These are phyloP conservation scores for Trachelus iudaicus DNA, from an alignment of 2,888 invertebrate species.

Conservation along the genomic window DNA sequence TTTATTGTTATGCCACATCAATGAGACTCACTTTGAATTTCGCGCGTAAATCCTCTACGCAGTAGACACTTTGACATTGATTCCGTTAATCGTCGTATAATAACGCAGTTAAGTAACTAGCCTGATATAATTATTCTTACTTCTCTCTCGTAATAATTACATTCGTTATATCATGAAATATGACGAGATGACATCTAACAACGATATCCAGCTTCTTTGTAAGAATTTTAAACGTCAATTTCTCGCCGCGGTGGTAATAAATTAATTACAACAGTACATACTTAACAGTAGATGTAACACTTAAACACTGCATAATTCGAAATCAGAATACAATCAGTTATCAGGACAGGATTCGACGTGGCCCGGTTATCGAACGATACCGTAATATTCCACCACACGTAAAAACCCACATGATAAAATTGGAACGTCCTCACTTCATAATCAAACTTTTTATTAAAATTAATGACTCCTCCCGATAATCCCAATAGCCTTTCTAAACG, in stretches of 20 bases:
- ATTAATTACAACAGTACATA: not conserved
- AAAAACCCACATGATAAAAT: not conserved
- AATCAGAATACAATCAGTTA: not conserved
- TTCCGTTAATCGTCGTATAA: no score
- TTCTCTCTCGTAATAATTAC: no score
- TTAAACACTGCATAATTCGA: not conserved
- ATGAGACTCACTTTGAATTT: no score
- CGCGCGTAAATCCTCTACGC: no score
- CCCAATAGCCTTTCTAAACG: not conserved
- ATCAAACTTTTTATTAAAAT: not conserved
- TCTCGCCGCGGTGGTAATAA: not conserved
- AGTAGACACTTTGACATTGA: no score
- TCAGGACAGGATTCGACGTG: not conserved
- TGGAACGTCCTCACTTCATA: not conserved
- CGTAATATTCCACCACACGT: not conserved
- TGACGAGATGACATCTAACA: no score
- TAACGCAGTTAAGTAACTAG: no score
- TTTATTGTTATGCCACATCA: no score
- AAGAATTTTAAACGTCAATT: not conserved
- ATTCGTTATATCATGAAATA: no score
- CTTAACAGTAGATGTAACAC: not conserved
- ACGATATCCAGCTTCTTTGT: not conserved
- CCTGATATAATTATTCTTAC: no score
- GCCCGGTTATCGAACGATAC: not conserved
- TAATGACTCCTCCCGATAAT: not conserved